These are phyloP conservation scores for Vimba vimba DNA, from an alignment of 2,113 vertebrate species.

Conservation along the genomic window DNA sequence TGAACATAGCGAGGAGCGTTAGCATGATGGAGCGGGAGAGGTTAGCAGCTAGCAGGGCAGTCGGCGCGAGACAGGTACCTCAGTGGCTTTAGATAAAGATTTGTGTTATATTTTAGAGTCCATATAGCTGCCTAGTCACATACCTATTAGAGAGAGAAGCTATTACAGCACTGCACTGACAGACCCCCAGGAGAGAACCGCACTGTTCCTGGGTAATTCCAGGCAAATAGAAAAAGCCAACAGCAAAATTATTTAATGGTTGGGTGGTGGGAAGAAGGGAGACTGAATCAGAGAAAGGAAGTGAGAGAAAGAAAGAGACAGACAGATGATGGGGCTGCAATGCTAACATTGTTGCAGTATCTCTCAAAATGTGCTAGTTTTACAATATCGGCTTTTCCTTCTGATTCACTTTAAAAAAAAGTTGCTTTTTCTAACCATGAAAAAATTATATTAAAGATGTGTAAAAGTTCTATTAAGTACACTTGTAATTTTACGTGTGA, in stretches of 20 bases:
- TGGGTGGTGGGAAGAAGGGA: constrained; percentile 46
- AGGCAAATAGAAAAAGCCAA: constrained; percentile 77
- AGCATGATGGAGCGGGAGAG: constrained; percentile 47
- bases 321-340: constrained; percentile 32
- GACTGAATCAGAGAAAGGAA: not conserved
- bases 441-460: not conserved
- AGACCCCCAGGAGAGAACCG: constrained; percentile 77
- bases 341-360: constrained; percentile 54
- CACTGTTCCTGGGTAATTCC: constrained; percentile 84
- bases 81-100: constrained; percentile 83
- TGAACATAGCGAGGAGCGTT: constrained; percentile 28
- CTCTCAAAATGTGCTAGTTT: constrained; percentile 40
- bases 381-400: constrained; percentile 41
- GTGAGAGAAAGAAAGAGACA: not conserved
- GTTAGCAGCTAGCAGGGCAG: constrained; percentile 45
- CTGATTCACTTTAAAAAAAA: constrained; percentile 15
- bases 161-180: constrained; percentile 69
- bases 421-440: not conserved
- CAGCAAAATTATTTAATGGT: constrained; percentile 80
- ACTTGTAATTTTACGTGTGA: too few species aligned
- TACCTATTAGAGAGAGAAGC: constrained; percentile 79
- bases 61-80: constrained; percentile 66
- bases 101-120: constrained; percentile 84
- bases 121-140: constrained; percentile 79
- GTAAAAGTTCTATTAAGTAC: not conserved